phyloP scores from a whole-genome alignment of 2,113 vertebrate species.

The Gyps fulvus region DNA sequence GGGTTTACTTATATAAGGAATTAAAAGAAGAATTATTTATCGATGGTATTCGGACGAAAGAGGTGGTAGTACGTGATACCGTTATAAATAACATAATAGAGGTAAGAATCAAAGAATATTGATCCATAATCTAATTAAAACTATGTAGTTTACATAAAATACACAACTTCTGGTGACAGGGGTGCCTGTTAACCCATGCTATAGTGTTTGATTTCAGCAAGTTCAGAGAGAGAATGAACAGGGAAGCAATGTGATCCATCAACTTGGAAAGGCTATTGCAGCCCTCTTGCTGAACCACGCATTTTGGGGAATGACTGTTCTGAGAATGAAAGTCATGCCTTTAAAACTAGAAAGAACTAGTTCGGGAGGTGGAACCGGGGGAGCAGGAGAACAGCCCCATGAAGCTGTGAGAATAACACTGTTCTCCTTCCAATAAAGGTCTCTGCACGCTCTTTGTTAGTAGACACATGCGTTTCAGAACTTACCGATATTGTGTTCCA shows the following conservation, averaged over 20 bases:
- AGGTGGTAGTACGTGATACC: background rate
- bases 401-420: background rate
- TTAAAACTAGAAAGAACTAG: background rate
- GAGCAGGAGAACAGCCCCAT: background rate
- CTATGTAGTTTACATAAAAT: background rate
- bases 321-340: background rate
- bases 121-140: background rate
- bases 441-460: background rate
- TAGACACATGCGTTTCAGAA: background rate
- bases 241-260: background rate
- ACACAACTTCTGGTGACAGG: background rate
- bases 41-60: background rate
- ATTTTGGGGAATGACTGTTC: background rate
- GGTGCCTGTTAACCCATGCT: background rate
- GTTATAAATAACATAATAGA: background rate
- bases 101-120: background rate
- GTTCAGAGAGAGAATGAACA: background rate
- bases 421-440: background rate
- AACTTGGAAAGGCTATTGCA: background rate
- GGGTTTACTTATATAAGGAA: background rate
- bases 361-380: background rate
- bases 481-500: background rate
- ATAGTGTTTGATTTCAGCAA: background rate
- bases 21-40: background rate
- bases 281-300: background rate